phyloP scores from a whole-genome alignment of 2,888 invertebrate genomes.

The Torymus aiolomorphi region DNA sequence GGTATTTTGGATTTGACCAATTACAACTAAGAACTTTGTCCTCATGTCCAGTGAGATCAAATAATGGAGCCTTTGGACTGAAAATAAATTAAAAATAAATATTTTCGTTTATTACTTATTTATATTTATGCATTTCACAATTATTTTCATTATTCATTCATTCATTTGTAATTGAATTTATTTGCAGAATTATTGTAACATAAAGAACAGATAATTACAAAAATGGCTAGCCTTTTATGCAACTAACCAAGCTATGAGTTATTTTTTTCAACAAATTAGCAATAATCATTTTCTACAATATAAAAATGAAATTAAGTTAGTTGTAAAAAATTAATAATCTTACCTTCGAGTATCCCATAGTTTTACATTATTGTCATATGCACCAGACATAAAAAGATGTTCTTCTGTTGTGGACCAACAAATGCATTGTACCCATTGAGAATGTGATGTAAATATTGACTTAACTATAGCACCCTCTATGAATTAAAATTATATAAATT shows the following conservation, averaged over 20 bases:
- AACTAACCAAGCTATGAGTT: too few species aligned
- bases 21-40: conserved; percentile 95
- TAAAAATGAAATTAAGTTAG: too few species aligned
- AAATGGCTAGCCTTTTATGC: too few species aligned
- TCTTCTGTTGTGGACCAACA: conserved; percentile 91
- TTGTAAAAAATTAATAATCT: too few species aligned
- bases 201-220: too few species aligned
- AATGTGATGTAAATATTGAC: conserved; percentile 91
- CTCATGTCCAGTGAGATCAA: conserved; percentile 94
- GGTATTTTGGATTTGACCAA: conserved; percentile 91
- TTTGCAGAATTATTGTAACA: too few species aligned
- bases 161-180: too few species aligned
- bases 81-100: conserved; percentile 65
- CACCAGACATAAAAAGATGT: conserved; percentile 92
- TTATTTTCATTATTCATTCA: too few species aligned
- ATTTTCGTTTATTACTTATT: too few species aligned
- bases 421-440: conserved; percentile 93
- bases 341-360: conserved; percentile 97
- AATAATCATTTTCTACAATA: too few species aligned
- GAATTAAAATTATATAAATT: conserved; percentile 57
- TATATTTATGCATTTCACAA: too few species aligned
- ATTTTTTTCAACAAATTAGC: too few species aligned
- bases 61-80: conserved; percentile 93
- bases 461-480: conserved; percentile 92
- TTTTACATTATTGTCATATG: conserved; percentile 93